phyloP scores from a whole-genome alignment of 2,888 invertebrate genomes.

The Lochmaea capreae region DNA sequence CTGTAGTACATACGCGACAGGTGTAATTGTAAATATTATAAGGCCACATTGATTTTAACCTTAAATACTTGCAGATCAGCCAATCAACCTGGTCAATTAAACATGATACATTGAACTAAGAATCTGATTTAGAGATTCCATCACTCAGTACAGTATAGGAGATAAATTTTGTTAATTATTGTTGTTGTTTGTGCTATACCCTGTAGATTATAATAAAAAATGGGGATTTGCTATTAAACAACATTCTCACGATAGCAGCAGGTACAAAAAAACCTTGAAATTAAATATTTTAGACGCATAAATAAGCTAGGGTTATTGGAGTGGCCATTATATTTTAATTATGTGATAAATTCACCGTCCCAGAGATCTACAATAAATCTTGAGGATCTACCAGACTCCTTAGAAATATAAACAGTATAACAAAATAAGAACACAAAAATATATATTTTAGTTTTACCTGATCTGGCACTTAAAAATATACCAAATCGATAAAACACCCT shows the following conservation, averaged over 20 bases:
- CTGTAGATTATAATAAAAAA: not conserved
- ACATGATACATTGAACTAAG: conserved; percentile 5
- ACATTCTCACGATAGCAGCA: conserved; percentile 1
- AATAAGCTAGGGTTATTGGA: not conserved
- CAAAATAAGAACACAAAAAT: too few species aligned
- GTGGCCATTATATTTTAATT: conserved; percentile 1
- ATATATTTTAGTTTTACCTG: not conserved
- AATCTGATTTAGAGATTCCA: not conserved
- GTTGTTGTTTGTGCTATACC: not conserved
- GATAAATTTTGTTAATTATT: not conserved
- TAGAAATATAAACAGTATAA: too few species aligned
- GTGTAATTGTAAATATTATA: conserved; percentile 25
- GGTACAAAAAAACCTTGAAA: conserved; percentile 1
- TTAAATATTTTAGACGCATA: conserved; percentile 4
- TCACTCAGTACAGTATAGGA: not conserved
- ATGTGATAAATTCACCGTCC: not conserved
- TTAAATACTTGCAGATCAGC: conserved; percentile 27
- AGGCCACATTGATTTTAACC: conserved; percentile 25
- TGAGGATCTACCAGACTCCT: too few species aligned
- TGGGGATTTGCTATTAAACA: not conserved
- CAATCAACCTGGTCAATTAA: conserved; percentile 24
- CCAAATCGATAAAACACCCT: too few species aligned
- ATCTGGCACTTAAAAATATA: not conserved
- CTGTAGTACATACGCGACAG: conserved; percentile 1
- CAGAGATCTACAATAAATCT: too few species aligned